phyloP scores from a whole-genome alignment of 2,888 invertebrate species.

The Lepidochrysops patricia region DNA sequence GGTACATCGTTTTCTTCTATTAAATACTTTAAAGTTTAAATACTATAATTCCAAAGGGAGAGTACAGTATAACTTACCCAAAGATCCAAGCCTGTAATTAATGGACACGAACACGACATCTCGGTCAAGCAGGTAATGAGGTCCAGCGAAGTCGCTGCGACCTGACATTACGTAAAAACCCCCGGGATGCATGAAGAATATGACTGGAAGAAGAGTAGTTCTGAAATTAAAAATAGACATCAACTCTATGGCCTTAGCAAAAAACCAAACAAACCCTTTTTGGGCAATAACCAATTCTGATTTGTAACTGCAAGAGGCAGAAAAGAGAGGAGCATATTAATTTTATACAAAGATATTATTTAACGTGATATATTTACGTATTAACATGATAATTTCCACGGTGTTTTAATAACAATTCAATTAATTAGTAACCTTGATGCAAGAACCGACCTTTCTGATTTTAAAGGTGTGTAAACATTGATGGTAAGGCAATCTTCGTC shows the following conservation, averaged over 20 bases:
- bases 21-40: too few species aligned
- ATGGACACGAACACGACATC: constrained; percentile 76
- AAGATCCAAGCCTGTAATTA: constrained; percentile 72
- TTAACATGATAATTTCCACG: too few species aligned
- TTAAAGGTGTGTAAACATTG: constrained; percentile 71
- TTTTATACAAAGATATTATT: too few species aligned
- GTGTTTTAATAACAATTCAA: too few species aligned
- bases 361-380: too few species aligned
- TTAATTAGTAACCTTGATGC: too few species aligned
- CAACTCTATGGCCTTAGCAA: too few species aligned
- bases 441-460: constrained; percentile 24
- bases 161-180: constrained; percentile 75
- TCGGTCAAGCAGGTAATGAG: constrained; percentile 76
- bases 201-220: constrained; percentile 58
- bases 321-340: too few species aligned
- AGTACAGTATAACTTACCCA: constrained; percentile 30
- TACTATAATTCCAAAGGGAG: background rate
- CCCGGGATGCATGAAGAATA: constrained; percentile 78
- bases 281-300: too few species aligned
- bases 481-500: constrained; percentile 79
- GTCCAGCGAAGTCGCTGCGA: constrained; percentile 65
- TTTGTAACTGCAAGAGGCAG: too few species aligned
- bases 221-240: constrained; percentile 19
- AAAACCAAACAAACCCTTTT: too few species aligned
- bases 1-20: too few species aligned